phyloP scores from a whole-genome alignment of 2,797 vertebrate genomes.

The Sebastes paucispinis region DNA sequence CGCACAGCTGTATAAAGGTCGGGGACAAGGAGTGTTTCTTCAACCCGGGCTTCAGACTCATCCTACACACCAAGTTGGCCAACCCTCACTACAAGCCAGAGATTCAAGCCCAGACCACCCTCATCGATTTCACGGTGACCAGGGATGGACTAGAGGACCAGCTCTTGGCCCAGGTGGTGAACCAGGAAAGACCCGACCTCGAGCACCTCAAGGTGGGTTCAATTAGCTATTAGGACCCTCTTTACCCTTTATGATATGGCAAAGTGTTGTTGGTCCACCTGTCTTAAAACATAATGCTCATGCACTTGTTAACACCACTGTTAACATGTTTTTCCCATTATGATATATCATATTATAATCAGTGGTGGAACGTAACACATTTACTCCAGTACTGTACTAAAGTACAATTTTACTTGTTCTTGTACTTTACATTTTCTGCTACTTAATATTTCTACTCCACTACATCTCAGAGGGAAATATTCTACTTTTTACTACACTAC shows the following conservation, averaged over 20 bases:
- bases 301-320: background rate
- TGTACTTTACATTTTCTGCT: too few species aligned
- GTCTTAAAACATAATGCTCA: background rate
- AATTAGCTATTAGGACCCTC: background rate
- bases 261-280: too few species aligned
- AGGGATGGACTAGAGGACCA: slow-evolving; percentile 81
- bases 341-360: too few species aligned
- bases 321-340: background rate
- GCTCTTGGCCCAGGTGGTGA: slow-evolving; percentile 82
- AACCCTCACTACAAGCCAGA: slow-evolving; percentile 83
- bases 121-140: slow-evolving; percentile 82
- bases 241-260: background rate
- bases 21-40: slow-evolving; percentile 83
- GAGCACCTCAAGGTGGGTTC: slow-evolving; percentile 78
- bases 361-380: too few species aligned
- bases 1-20: slow-evolving; percentile 82
- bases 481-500: too few species aligned
- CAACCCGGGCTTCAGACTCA: slow-evolving; percentile 81
- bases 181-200: slow-evolving; percentile 80
- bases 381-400: too few species aligned
- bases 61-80: slow-evolving; percentile 84
- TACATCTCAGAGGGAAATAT: too few species aligned
- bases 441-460: too few species aligned
- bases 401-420: too few species aligned
- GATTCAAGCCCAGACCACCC: slow-evolving; percentile 83